phyloP scores from a whole-genome alignment of 1,140 invertebrate species.

The Glomeris maerens region DNA sequence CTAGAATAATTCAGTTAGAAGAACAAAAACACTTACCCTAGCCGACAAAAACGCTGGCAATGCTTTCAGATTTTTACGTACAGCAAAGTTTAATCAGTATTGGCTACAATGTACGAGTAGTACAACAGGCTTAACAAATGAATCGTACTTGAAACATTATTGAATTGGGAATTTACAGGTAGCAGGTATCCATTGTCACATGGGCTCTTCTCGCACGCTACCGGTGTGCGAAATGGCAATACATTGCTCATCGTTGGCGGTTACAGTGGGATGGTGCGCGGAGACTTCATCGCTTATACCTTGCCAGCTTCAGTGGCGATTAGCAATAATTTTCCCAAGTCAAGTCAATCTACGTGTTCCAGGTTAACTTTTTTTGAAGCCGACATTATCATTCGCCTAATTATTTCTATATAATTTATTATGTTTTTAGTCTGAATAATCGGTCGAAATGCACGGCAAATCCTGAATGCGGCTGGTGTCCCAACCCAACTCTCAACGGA shows the following conservation, averaged over 20 bases:
- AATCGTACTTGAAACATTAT: constrained; percentile 2
- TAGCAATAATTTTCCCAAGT: constrained; percentile 1
- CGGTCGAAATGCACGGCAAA: constrained; percentile 67
- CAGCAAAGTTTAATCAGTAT: too few species aligned
- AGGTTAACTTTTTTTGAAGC: constrained; percentile 1
- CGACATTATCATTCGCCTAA: constrained; percentile 1
- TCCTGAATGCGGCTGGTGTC: constrained; percentile 88
- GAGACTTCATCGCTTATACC: constrained; percentile 33
- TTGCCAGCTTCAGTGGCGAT: constrained; percentile 40
- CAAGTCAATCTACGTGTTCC: not conserved
- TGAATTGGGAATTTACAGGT: constrained; percentile 33
- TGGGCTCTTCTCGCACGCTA: constrained; percentile 74
- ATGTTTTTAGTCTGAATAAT: constrained; percentile 44
- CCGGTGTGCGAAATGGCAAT: constrained; percentile 61
- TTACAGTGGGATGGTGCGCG: constrained; percentile 78
- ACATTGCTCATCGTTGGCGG: constrained; percentile 74
- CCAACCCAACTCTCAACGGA: constrained; percentile 18
- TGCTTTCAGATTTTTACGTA: too few species aligned
- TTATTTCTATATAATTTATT: constrained; percentile 4
- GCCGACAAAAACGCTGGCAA: too few species aligned
- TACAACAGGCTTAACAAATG: not conserved
- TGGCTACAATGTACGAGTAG: not conserved
- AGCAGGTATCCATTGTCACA: constrained; percentile 60
- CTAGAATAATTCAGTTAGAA: too few species aligned
- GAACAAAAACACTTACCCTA: too few species aligned